Evolutionary conservation across 2,888 invertebrate species (phyloP), one percentile per base, ranked within the genome.

Genomic region (Thymelicus acteon): DNA sequence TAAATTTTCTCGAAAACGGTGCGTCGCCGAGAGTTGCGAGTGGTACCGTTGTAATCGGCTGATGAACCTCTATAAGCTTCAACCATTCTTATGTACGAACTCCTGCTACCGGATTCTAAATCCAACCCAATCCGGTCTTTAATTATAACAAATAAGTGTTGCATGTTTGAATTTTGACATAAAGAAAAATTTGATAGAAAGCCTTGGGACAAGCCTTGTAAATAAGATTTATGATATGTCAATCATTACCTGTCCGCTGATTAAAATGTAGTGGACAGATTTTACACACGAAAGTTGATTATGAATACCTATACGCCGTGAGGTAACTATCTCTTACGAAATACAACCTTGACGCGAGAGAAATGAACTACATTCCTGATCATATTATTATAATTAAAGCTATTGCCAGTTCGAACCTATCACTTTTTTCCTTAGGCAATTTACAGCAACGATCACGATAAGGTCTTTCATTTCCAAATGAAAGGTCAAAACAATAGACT

Each of bases 401-500:
- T 44, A 54, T 54, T 44, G 24, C 13, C 24, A 24, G 44, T 10
- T 31, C 44, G 5, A 6, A 1, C 15, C 7, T 24, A 57, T 24
- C 8, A 31, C 10, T 44, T 13, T 39, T 61, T 31, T 31, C 31
- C 31, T 31, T 5, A 31, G 3, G 40, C 49, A 61, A 60, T 66
- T 61, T 19, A 15, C 44, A 60, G 24, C 13, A 19, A 12, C 15
- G 40, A 54, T 61, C 67, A 60, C 60, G 67, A 67, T 67, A 61
- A 61, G 61, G 61, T 52, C 48, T 47, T 44, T 61, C 54, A 68
- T 68, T 60, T 24, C 24, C 24, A 70, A 54, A 64, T 61, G 72
- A 75, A 75, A 76, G 73, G 75, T 75, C 73, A 71, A 54, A 73
- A 61, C 66, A 73, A 73, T 68, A 60, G 65, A 58, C 62, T 49